A percentile compares a stretch with the other conserved stretches of the same genome.
phyloP scores from a whole-genome alignment of 2,113 vertebrate species.

The Piliocolobus tephrosceles region DNA sequence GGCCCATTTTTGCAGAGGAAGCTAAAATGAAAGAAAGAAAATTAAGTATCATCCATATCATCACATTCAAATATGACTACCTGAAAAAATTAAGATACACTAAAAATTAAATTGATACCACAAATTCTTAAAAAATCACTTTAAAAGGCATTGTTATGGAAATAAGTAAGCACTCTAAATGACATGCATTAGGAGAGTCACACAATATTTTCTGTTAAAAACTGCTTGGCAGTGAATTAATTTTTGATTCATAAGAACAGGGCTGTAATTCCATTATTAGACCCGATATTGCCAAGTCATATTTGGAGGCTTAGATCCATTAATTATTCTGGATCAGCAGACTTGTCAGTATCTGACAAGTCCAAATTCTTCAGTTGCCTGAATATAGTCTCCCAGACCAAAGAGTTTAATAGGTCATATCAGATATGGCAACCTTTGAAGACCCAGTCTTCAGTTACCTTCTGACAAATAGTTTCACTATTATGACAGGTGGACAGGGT shows the following conservation, averaged over 20 bases:
- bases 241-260: background rate
- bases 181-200: background rate
- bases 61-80: background rate
- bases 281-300: background rate
- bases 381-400: background rate
- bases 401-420: slow-evolving; percentile 21
- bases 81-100: background rate
- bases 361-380: slow-evolving; percentile 20
- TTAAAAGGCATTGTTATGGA: background rate
- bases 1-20: slow-evolving; percentile 94
- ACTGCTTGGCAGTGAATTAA: background rate
- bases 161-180: background rate
- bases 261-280: background rate
- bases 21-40: slow-evolving; percentile 84
- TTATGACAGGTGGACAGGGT: slow-evolving; percentile 43
- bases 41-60: slow-evolving; percentile 4
- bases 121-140: slow-evolving; percentile 13
- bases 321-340: background rate
- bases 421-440: slow-evolving; percentile 13
- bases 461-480: slow-evolving; percentile 37
- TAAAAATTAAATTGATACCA: background rate
- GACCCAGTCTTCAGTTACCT: slow-evolving; percentile 55
- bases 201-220: background rate
- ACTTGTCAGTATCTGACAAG: background rate
- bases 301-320: background rate